A percentile compares a stretch with the other conserved stretches of the same genome.
phyloP scores from a whole-genome alignment of 2,113 vertebrate genomes.

The Thermophis baileyi region DNA sequence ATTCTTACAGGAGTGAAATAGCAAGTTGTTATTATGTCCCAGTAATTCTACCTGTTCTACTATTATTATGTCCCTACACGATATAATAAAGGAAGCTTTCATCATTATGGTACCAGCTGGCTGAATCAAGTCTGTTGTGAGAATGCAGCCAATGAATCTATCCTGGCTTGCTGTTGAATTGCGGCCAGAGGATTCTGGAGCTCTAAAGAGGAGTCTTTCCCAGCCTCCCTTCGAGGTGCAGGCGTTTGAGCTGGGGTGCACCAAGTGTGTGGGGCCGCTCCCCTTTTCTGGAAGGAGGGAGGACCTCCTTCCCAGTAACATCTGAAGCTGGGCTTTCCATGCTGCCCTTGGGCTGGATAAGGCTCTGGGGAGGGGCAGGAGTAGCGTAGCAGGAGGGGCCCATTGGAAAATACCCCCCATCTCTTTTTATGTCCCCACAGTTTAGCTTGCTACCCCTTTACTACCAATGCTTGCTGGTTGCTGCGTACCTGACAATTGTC shows the following conservation, averaged over 20 bases:
- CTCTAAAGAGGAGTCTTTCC: not conserved
- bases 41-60: too few relatives aligned
- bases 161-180: not conserved
- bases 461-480: conserved; percentile 80
- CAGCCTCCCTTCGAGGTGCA: too few relatives aligned
- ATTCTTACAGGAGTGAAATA: too few relatives aligned
- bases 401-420: not conserved
- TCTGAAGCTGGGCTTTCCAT: too few relatives aligned
- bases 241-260: too few relatives aligned
- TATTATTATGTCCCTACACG: too few relatives aligned
- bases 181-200: not conserved
- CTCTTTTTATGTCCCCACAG: conserved; percentile 55
- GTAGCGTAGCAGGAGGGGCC: not conserved
- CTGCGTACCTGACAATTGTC: conserved; percentile 72
- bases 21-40: too few relatives aligned
- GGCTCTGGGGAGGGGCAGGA: not conserved
- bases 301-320: too few relatives aligned
- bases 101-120: not conserved
- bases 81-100: not conserved
- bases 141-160: not conserved
- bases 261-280: too few relatives aligned
- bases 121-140: not conserved
- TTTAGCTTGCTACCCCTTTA: conserved; percentile 72
- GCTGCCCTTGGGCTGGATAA: not conserved
- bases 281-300: too few relatives aligned